A percentile compares a stretch with the other conserved stretches of the same genome.
phyloP scores from a whole-genome alignment of 2,888 invertebrate species.

The Sycophila texana region DNA sequence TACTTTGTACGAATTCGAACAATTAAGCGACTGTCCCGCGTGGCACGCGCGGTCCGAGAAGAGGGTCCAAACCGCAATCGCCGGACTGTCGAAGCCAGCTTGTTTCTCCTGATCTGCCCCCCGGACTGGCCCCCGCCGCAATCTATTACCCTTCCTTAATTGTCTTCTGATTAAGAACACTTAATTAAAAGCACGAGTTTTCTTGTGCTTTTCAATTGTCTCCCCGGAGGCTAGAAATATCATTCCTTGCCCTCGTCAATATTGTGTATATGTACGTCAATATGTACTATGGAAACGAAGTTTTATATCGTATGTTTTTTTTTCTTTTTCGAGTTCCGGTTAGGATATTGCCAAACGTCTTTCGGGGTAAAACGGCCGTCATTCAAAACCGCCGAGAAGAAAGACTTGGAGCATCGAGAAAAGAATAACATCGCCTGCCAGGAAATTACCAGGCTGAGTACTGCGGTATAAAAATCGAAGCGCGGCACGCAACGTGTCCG shows the following conservation, averaged over 20 bases:
- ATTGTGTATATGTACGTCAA: no score
- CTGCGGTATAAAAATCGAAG: constrained; percentile 47
- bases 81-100: constrained; percentile 65
- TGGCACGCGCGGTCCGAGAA: constrained; percentile 42
- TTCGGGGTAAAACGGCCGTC: constrained; percentile 46
- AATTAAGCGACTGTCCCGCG: constrained; percentile 54
- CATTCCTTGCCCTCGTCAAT: background rate
- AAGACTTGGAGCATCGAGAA: constrained; percentile 43
- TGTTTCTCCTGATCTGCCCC: constrained; percentile 27
- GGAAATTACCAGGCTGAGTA: constrained; percentile 63
- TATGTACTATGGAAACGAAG: no score
- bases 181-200: constrained; percentile 42
- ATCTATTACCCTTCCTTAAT: constrained; percentile 53
- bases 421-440: constrained; percentile 62
- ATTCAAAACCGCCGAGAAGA: constrained; percentile 37
- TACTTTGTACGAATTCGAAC: constrained; percentile 53
- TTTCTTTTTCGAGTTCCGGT: background rate
- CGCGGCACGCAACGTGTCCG: constrained; percentile 45
- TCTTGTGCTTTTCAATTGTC: constrained; percentile 6
- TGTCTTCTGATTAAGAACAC: constrained; percentile 49
- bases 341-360: constrained; percentile 45
- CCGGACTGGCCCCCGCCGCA: constrained; percentile 10
- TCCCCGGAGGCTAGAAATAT: no score
- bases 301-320: background rate
- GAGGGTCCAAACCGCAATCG: constrained; percentile 61